These are phyloP conservation scores for Trichogramma dendrolimi DNA, from an alignment of 2,888 invertebrate genomes.

Conservation along the genomic window DNA sequence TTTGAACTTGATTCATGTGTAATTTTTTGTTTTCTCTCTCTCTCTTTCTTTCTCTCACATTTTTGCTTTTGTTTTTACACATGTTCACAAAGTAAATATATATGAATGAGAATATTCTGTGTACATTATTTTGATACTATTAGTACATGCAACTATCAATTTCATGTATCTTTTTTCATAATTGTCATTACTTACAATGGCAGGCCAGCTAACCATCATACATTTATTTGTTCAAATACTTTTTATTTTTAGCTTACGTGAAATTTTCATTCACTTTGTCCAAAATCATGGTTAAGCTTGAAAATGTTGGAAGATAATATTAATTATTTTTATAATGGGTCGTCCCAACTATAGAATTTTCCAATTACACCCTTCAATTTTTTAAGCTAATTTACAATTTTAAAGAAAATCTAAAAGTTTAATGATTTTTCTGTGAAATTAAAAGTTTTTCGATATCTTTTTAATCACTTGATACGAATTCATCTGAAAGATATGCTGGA, in stretches of 20 bases:
- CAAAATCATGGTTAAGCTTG: no score
- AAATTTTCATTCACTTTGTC: not conserved
- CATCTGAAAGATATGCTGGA: slow-evolving; percentile 26
- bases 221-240: slow-evolving; percentile 1
- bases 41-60: slow-evolving; percentile 21
- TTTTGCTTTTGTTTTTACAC: slow-evolving; percentile 19
- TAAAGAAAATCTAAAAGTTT: no score
- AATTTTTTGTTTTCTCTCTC: slow-evolving; percentile 11
- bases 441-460: no score
- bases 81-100: slow-evolving; percentile 13
- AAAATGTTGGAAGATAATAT: no score
- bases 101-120: no score
- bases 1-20: slow-evolving; percentile 14
- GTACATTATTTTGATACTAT: no score
- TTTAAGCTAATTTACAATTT: no score
- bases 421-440: no score
- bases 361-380: no score
- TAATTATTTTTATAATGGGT: no score
- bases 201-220: slow-evolving; percentile 23
- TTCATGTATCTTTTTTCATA: not conserved
- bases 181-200: slow-evolving; percentile 2
- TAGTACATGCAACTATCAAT: no score
- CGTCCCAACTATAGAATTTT: no score
- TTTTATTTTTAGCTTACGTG: not conserved
- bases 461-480: not conserved